Base-by-base conservation (phyloP, 2,888 invertebrate genomes). In the Polydrusus pterygomalis region DNA sequence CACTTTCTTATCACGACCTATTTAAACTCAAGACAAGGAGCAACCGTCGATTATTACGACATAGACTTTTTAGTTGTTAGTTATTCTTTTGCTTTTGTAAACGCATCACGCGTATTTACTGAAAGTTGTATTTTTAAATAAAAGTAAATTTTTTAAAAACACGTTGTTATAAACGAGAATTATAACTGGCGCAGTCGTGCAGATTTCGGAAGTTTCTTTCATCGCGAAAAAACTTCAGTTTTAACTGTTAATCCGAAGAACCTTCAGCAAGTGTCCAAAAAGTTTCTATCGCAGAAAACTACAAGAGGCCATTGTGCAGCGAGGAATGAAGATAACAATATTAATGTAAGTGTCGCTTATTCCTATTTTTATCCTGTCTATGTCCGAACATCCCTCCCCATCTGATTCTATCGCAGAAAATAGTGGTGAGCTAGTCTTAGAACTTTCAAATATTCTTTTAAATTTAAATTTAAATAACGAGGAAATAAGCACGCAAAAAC, bases 351-450 rank as follows among this genome's bases (percentile, higher is more conserved):
- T 49, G 49, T 49, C 49, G 49, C 49, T 49, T 17, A 17, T 49
- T 49, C 49, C 49, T 49, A 45, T 49, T 49, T 49, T 25, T 25
- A 25, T 49, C 49, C 49, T 49, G 49, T 49, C 49, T 49, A 49
- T 49, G 49, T 49, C 49, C 15, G 5, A 2, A 17, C 13, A n/a
- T n/a, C 10, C 43, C 11, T 43, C 43, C 43, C 43, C n/a, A 43
- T n/a, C 43, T 9, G 6, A 20, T 20, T 51, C 51, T 51, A 51
- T 18, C 9, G 51, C 13, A 51, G 20, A 51, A 51, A 51, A 51
- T 13, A 43, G 43, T 49, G 49, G 49, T 15, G 49, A 49, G 49
- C n/a, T 49, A 49, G 49, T 49, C 6, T 49, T 49, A 49, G 49
- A 49, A 3, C 49, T 49, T 49, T 49, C n/a, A n/a, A 49, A 18